Evolutionary conservation across 2,888 invertebrate species (phyloP).

Genomic region (Acanthosoma haemorrhoidale): DNA sequence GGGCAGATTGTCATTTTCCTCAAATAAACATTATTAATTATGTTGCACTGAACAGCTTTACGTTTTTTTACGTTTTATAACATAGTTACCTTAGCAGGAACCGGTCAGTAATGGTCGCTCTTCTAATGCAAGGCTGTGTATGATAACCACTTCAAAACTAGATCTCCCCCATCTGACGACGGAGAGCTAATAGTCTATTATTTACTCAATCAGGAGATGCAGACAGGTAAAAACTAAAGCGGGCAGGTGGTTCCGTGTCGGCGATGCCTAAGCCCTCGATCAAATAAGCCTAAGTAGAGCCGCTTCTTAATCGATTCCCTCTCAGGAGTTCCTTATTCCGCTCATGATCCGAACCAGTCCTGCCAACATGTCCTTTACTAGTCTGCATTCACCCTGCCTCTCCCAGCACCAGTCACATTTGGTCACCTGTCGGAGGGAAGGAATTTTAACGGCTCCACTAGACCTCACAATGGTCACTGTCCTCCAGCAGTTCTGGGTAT

Average conservation of each 20-base stretch:
- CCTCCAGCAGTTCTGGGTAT: background rate
- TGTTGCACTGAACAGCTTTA: too few species aligned
- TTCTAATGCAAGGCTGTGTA: too few species aligned
- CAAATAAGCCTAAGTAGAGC: background rate
- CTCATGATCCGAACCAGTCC: background rate
- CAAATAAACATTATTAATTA: too few species aligned
- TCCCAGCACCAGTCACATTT: background rate
- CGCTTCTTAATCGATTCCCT: conserved; percentile 6
- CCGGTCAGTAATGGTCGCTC: too few species aligned
- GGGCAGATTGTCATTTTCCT: too few species aligned
- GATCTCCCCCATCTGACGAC: background rate
- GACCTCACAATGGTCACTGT: conserved; percentile 6
- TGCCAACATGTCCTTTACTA: background rate
- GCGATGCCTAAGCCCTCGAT: background rate
- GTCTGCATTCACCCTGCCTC: background rate
- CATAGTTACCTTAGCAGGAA: too few species aligned
- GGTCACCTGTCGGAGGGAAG: background rate
- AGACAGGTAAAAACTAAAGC: background rate
- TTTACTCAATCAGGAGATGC: too few species aligned
- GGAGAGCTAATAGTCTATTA: background rate
- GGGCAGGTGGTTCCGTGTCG: background rate
- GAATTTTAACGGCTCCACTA: conserved; percentile 12
- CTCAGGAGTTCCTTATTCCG: background rate
- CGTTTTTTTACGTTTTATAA: too few species aligned
- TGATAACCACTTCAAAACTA: background rate